These are phyloP conservation scores for Spinibarbus caldwelli DNA, from an alignment of 2,797 vertebrate genomes.

Conservation along the genomic window DNA sequence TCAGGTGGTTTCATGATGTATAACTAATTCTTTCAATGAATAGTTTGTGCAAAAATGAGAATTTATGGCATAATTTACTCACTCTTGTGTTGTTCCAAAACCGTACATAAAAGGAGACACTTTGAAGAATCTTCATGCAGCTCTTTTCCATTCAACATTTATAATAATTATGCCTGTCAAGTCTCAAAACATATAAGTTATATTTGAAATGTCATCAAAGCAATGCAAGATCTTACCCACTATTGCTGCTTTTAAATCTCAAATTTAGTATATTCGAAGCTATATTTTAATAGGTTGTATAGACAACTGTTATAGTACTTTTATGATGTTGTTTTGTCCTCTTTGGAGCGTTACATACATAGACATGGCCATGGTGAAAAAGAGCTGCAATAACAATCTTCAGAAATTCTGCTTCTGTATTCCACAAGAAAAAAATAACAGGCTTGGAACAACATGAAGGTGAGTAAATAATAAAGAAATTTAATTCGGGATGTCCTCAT, in stretches of 20 bases:
- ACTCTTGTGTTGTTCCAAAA: neutral
- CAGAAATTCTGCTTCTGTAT: neutral
- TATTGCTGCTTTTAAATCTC: neutral
- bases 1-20: constrained; percentile 2
- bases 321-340: neutral
- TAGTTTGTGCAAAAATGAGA: neutral
- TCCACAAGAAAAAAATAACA: neutral
- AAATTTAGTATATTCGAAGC: neutral
- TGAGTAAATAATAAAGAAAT: neutral
- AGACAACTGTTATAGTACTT: neutral
- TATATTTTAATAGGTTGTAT: no score
- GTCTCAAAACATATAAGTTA: neutral
- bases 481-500: neutral
- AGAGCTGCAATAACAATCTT: neutral
- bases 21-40: neutral
- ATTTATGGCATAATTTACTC: no score
- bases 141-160: neutral
- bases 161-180: neutral
- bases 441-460: neutral
- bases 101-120: neutral
- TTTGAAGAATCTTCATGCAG: neutral
- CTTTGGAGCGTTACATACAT: neutral
- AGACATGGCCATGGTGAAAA: neutral
- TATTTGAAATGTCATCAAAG: neutral
- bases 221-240: neutral